phyloP scores from a whole-genome alignment of 1,140 invertebrate genomes.

The Drepana arcuata region DNA sequence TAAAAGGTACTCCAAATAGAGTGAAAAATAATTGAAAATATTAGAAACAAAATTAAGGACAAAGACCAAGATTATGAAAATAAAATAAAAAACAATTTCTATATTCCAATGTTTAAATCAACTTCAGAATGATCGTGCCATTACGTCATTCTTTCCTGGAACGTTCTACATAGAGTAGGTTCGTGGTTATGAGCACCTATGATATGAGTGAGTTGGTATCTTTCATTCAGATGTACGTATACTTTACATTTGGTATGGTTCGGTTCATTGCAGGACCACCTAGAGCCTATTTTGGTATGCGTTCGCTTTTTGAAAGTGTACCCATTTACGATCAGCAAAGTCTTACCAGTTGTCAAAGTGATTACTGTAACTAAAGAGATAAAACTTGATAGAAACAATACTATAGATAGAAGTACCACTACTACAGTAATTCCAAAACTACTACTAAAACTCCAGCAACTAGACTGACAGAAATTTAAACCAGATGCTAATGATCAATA shows the following conservation, averaged over 20 bases:
- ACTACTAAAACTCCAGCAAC: too few relatives aligned
- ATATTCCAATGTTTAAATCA: conserved; percentile 1
- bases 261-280: conserved; percentile 47
- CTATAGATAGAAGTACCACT: too few relatives aligned
- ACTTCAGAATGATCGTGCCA: not conserved
- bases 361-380: conserved; percentile 44
- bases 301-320: conserved; percentile 39
- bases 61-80: not conserved
- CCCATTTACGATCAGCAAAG: conserved; percentile 46
- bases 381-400: conserved; percentile 7
- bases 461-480: too few relatives aligned
- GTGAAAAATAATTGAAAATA: too few relatives aligned
- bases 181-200: conserved; percentile 43
- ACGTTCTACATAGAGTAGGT: conserved; percentile 36
- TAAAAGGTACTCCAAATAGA: too few relatives aligned
- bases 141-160: conserved; percentile 41
- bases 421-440: too few relatives aligned
- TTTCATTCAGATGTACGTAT: conserved; percentile 41
- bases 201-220: conserved; percentile 35
- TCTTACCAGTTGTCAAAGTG: conserved; percentile 37
- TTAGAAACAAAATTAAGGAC: conserved; percentile 3
- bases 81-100: not conserved
- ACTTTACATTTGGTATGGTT: conserved; percentile 36
- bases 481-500: too few relatives aligned
- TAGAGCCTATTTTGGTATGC: too few relatives aligned